phyloP scores from a whole-genome alignment of 2,797 vertebrate genomes.

The Sebastes iracundus region DNA sequence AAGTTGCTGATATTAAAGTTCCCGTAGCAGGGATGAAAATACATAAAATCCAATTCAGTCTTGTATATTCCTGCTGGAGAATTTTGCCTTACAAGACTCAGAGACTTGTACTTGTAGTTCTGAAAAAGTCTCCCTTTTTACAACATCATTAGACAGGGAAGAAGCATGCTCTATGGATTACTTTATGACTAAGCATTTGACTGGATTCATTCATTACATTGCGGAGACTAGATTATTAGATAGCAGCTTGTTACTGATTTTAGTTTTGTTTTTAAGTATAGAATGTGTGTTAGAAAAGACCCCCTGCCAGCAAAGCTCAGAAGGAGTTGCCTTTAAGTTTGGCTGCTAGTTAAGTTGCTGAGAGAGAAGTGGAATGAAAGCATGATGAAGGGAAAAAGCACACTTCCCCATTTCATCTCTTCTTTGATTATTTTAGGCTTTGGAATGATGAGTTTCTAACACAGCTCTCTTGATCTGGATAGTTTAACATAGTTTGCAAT shows the following conservation, averaged over 20 bases:
- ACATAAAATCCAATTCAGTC: neutral
- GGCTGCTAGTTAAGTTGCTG: conserved; percentile 37
- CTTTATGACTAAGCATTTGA: neutral
- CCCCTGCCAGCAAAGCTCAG: conserved; percentile 49
- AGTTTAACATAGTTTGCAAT: conserved; percentile 4
- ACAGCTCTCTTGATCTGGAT: conserved; percentile 22
- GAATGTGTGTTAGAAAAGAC: conserved; percentile 31
- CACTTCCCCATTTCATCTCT: neutral
- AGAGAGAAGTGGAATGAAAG: conserved; percentile 20
- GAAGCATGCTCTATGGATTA: neutral
- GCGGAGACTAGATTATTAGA: neutral
- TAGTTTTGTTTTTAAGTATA: conserved; percentile 14
- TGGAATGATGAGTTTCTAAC: conserved; percentile 37
- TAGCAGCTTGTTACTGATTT: neutral
- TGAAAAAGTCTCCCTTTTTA: neutral
- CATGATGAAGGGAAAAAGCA: neutral
- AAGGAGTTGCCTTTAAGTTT: conserved; percentile 57
- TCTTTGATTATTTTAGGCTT: conserved; percentile 40
- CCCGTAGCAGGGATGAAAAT: neutral
- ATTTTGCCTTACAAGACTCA: neutral
- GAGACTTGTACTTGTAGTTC: neutral
- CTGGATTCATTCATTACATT: neutral
- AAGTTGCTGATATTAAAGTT: neutral
- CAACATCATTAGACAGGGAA: neutral
- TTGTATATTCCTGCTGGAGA: neutral